phyloP scores from a whole-genome alignment of 2,797 vertebrate species.

The Lepilemur ruficaudatus region DNA sequence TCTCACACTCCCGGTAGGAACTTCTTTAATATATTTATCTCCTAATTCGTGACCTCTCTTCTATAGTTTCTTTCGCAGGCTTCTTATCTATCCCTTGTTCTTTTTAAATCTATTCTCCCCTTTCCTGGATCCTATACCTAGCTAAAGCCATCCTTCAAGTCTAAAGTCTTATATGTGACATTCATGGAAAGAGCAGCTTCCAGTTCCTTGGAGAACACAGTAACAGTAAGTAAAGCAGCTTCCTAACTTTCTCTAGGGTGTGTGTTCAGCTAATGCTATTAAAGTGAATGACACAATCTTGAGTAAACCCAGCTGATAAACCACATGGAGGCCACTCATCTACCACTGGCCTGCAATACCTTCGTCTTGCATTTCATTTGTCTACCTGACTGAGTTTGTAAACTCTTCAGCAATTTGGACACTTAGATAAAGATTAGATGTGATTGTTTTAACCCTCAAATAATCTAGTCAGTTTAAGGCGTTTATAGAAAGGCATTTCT shows the following conservation, averaged over 20 bases:
- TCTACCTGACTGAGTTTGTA: constrained; percentile 36
- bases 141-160: background rate
- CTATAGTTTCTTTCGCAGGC: background rate
- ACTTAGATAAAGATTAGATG: background rate
- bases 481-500: background rate
- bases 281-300: constrained; percentile 10
- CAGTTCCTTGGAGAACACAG: background rate
- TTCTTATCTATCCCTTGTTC: background rate
- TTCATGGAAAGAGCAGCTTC: background rate
- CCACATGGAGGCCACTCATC: background rate
- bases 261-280: background rate
- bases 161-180: background rate
- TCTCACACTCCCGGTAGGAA: background rate
- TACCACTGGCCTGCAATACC: background rate
- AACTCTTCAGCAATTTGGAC: background rate
- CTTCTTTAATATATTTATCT: background rate
- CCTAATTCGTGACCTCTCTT: background rate
- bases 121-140: background rate
- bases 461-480: background rate
- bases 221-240: background rate
- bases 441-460: background rate
- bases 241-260: background rate
- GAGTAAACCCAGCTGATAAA: constrained; percentile 34
- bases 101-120: background rate
- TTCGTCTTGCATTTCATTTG: background rate